A percentile compares a stretch with the other conserved stretches of the same genome.
phyloP scores from a whole-genome alignment of 1,140 invertebrate genomes.

The Meloidogyne hapla region DNA sequence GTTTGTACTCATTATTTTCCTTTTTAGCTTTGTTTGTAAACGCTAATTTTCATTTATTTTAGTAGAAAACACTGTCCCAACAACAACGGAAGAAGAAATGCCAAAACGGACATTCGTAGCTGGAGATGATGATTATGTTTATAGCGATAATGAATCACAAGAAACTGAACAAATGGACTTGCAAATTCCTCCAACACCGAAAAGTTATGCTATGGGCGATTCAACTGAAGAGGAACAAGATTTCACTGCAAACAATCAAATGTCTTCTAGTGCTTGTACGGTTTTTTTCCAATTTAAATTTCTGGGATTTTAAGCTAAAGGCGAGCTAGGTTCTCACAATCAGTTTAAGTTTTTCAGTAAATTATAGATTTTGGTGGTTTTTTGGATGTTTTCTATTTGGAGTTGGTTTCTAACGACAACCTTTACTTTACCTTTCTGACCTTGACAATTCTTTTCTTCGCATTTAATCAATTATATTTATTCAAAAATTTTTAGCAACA shows the following conservation, averaged over 20 bases:
- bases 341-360: no score
- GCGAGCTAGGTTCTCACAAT: no score
- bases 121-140: not conserved
- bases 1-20: no score
- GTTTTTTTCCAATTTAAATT: not conserved
- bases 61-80: not conserved
- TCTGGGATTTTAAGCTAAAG: no score
- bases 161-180: not conserved
- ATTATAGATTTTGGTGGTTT: no score
- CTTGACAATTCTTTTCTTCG: no score
- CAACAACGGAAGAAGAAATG: not conserved
- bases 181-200: not conserved
- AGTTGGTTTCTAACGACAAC: no score
- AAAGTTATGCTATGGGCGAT: not conserved
- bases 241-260: not conserved
- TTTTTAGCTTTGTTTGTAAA: no score
- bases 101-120: not conserved
- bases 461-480: no score
- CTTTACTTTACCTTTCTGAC: no score
- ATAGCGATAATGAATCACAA: not conserved
- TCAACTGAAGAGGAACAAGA: not conserved
- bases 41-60: not conserved
- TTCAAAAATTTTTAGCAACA: not conserved
- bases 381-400: no score
- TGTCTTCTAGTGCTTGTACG: not conserved